Base-by-base conservation (phyloP, 1,140 invertebrate genomes). In the Hesperophylax magnus region DNA sequence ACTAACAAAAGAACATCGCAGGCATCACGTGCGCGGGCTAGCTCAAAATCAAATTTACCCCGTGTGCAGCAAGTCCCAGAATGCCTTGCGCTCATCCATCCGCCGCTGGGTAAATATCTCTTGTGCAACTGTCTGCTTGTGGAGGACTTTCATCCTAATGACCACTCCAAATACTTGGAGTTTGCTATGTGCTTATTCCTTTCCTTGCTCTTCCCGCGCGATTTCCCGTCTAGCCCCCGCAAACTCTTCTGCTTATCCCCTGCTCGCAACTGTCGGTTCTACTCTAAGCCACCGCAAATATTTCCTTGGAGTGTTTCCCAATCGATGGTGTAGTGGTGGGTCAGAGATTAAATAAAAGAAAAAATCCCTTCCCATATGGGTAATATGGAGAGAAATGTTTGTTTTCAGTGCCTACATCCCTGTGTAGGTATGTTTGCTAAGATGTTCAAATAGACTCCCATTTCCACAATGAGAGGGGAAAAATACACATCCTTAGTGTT, bases 161-260 rank as follows among this genome's bases (percentile, higher is more conserved):
- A 81, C 75, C 80, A 81, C 80, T 81, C 74, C 75, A 81, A 78
- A 81, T 81, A 76, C 79, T 76, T 65, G 74, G 71, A 81, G 79
- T 81, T 81, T 76, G 79, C 60, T 61, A 63, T 63, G 61, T 63
- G 74, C 72, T 81, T 67, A 81, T 67, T 81, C 77, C 77, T 81
- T 31, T 67, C 47, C 61, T 67, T 14, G 22, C 39, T 71, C 61
- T 54, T 69, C 60, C 52, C 20, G 27, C 27, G 20, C 24, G 61
- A 20, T 17, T 27, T 27, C 22, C 22, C 63, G 15, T 31, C 24
- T 31, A 15, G 8, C 63, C 31, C 63, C 63, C 9, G 18, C 18
- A 65, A 17, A 18, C 24, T 27, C 61, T 65, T 24, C 61, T 14
- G 24, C 61, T 24, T 27, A 22, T 6, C 27, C 63, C 31, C 22